Base-by-base conservation (phyloP, 2,797 vertebrate genomes). In the Thripadectes ignobilis region DNA sequence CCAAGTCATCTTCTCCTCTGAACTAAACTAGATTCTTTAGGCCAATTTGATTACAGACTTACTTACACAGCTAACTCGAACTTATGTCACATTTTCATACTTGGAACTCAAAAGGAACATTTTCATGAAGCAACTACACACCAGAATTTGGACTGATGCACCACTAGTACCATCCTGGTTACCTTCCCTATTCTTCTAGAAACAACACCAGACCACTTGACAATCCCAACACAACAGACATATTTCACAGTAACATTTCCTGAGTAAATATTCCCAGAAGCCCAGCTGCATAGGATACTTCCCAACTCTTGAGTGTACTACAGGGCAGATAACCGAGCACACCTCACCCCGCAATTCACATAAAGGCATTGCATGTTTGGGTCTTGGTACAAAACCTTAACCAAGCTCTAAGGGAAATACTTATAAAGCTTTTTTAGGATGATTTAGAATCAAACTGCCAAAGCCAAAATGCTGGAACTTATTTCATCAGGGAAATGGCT, bases 381-480 rank as follows among this genome's bases (percentile, higher is more conserved):
- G 22, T 88, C 52, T 77, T 63, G 39, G 34, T 63, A 61, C 1
- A 88, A 41, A 88, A 71, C 43, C 34, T 38, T 73, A 85, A 72
- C 32, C 32, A 85, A 85, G 83, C 65, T 80, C 18, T 36, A 67
- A 48, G 51, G 41, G 43, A 85, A 92, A 59, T 52, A 83, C 6
- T 66, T 74, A 54, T 43, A 85, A 89, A 92, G 75, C 43, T 86
- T 83, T 80, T 88, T 66, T 39, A 78, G 23, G 74, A 82, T 66
- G 26, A 84, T 57, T 86, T 95, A 32, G 72, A 89, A 85, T 85
- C 48, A 62, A 89, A 77, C 75, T 80, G 85, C 84, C 91, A 91
- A 94, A 90, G 89, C 72, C 78, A 91, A 95, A 96, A 90, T 93
- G 71, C 76, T 92, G 57, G 65, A 87, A 78, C 84, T 86, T 95